Evolutionary conservation across 2,888 invertebrate species (phyloP).

Genomic region (Nomada ruficornis): DNA sequence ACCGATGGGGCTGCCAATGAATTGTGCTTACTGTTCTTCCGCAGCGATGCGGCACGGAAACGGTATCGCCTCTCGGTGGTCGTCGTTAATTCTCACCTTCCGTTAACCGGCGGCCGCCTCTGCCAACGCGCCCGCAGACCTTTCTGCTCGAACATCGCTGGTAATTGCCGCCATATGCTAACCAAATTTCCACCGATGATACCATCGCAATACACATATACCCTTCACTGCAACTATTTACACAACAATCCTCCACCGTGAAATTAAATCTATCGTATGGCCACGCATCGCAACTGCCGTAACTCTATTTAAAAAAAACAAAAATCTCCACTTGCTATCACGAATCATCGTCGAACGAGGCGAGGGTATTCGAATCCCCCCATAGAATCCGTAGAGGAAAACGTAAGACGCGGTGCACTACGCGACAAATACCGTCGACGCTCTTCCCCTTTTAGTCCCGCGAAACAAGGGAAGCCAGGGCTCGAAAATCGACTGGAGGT

Average conservation of each 20-base stretch:
- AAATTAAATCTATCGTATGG: too few relatives aligned
- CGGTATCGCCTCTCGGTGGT: conserved; percentile 64
- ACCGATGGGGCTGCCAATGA: conserved; percentile 56
- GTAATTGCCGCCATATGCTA: conserved; percentile 59
- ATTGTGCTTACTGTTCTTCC: conserved; percentile 68
- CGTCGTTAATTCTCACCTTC: conserved; percentile 74
- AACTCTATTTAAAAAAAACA: too few relatives aligned
- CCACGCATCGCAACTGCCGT: too few relatives aligned
- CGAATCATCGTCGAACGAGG: neutral
- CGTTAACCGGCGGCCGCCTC: conserved; percentile 56
- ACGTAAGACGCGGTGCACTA: conserved; percentile 7
- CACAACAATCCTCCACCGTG: too few relatives aligned
- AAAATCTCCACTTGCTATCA: neutral
- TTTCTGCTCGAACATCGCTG: conserved; percentile 61
- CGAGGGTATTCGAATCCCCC: neutral
- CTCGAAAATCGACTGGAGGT: conserved; percentile 66
- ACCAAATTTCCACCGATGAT: neutral
- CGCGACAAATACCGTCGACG: conserved; percentile 42
- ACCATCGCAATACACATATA: neutral
- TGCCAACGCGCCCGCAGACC: conserved; percentile 47
- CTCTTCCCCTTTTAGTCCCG: conserved; percentile 2
- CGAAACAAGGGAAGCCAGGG: conserved; percentile 33
- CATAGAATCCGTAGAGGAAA: neutral
- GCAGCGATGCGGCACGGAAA: conserved; percentile 73
- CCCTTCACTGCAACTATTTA: too few relatives aligned